Evolutionary conservation across 2,888 invertebrate species (phyloP), one percentile per base, ranked within the genome.

Genomic region (Mantis religiosa): DNA sequence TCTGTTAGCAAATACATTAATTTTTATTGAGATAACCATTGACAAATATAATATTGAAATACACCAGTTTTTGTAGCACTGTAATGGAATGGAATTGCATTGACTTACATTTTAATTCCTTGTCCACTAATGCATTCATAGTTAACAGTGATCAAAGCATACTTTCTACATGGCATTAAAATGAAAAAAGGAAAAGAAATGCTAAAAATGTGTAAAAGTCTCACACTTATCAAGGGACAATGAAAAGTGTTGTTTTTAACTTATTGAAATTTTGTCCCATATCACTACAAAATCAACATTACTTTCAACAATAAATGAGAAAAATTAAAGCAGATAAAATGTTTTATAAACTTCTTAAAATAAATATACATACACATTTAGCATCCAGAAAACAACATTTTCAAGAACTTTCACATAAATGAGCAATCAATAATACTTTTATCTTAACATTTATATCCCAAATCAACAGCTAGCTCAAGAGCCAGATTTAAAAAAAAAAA

Each of bases 71-170:
- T 83, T n/a, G 83, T 30, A n/a, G 83, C 83, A 83, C 54, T 71
- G 54, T 71, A 71, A 71, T 71, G 54, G 54, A 71, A 71, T 71
- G 54, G 54, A 71, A 71, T 71, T 71, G 54, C 54, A 71, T 71
- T 15, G 25, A 71, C 54, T 71, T 71, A 71, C 54, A 71, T 71
- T 71, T 71, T 71, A 81, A 28, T n/a, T 71, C 81, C 86, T 71
- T 71, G 28, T 86, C 82, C 87, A 82, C 82, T 87, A 87, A 87
- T 82, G 81, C 28, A 30, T 30, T 71, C 84, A 88, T 47, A 84
- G 7, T 83, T 83, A 83, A 88, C 88, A 84, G 54, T 83, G 28
- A 84, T 88, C 25, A 82, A 88, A 84, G 84, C 88, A 88, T 34
- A 83, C 54, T 88, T 83, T n/a, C 71, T 88, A 84, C 82, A 85